phyloP scores from a whole-genome alignment of 2,888 invertebrate species.

The Philhelius pedissequus region DNA sequence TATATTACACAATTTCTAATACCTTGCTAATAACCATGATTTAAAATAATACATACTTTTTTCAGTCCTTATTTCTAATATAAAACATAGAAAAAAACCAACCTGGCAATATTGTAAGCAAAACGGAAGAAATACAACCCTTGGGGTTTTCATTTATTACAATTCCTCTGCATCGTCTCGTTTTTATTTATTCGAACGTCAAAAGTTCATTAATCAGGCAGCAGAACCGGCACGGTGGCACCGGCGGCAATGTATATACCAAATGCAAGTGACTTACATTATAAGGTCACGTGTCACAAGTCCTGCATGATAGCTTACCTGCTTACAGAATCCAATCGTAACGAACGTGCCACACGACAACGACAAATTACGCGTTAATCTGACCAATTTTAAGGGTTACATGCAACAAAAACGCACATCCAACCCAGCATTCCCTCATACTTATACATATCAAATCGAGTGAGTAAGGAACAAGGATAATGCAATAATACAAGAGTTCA shows the following conservation, averaged over 20 bases:
- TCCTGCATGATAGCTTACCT: background rate
- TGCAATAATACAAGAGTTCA: slow-evolving; percentile 46
- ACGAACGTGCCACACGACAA: slow-evolving; percentile 50
- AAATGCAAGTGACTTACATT: slow-evolving; percentile 47
- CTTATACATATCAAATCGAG: background rate
- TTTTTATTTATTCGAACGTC: slow-evolving; percentile 12
- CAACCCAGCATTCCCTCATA: background rate
- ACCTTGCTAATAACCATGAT: too few species aligned
- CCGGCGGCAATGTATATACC: slow-evolving; percentile 2
- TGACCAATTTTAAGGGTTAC: slow-evolving; percentile 61
- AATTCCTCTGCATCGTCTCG: background rate
- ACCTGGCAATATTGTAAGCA: background rate
- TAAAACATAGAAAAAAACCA: too few species aligned
- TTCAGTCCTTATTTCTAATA: too few species aligned
- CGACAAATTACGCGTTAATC: slow-evolving; percentile 63
- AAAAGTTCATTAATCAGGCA: slow-evolving; percentile 63
- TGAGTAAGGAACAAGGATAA: background rate
- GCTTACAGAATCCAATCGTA: slow-evolving; percentile 34
- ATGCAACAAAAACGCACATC: slow-evolving; percentile 9
- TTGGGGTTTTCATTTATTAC: slow-evolving; percentile 15
- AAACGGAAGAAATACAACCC: background rate
- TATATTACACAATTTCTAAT: too few species aligned
- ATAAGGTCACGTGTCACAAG: slow-evolving; percentile 53
- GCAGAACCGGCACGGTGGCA: background rate
- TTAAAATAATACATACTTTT: too few species aligned